Percentiles rank a stretch among this genome's conserved stretches.
These are phyloP conservation scores for Cyphomyrus plagiostoma DNA, from an alignment of 2,113 vertebrate genomes.

Conservation along the genomic window DNA sequence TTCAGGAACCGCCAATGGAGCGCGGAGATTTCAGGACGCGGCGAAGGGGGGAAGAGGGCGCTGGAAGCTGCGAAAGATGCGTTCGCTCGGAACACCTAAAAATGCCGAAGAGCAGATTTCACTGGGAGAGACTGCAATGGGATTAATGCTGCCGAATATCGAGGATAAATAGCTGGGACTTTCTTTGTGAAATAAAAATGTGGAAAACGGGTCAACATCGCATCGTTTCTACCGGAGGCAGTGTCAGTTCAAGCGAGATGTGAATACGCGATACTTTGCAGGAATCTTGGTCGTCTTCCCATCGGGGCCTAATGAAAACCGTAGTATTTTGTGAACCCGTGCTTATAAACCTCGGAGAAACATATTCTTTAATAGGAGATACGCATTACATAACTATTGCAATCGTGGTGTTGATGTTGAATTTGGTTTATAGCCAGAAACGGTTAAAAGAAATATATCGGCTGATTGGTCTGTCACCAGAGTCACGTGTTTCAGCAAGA, in stretches of 20 bases:
- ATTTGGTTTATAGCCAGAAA: constrained; percentile 44
- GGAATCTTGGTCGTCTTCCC: constrained; percentile 27
- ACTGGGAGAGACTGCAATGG: neutral
- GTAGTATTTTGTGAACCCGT: neutral
- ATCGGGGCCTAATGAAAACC: constrained; percentile 17
- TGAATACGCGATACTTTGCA: constrained; percentile 27
- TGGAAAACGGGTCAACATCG: constrained; percentile 9
- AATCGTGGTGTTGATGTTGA: constrained; percentile 44
- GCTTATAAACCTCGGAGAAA: neutral
- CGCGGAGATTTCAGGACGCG: constrained; percentile 24
- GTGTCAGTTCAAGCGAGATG: constrained; percentile 45
- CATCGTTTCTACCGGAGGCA: constrained; percentile 37
- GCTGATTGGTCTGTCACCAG: constrained; percentile 49
- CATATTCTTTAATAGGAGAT: neutral
- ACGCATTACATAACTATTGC: constrained; percentile 35
- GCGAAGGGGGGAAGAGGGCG: constrained; percentile 27
- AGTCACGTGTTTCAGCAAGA: constrained; percentile 55
- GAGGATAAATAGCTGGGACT: neutral
- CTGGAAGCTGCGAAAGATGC: constrained; percentile 41
- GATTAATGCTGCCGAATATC: neutral
- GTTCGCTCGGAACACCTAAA: constrained; percentile 17
- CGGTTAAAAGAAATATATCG: constrained; percentile 46
- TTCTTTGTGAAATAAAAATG: constrained; percentile 7
- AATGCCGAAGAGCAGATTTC: constrained; percentile 28
- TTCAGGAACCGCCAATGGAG: constrained; percentile 41